Evolutionary conservation across 2,797 vertebrate genomes (phyloP), one percentile per base, ranked within the genome.

Genomic region (Helostoma temminkii): DNA sequence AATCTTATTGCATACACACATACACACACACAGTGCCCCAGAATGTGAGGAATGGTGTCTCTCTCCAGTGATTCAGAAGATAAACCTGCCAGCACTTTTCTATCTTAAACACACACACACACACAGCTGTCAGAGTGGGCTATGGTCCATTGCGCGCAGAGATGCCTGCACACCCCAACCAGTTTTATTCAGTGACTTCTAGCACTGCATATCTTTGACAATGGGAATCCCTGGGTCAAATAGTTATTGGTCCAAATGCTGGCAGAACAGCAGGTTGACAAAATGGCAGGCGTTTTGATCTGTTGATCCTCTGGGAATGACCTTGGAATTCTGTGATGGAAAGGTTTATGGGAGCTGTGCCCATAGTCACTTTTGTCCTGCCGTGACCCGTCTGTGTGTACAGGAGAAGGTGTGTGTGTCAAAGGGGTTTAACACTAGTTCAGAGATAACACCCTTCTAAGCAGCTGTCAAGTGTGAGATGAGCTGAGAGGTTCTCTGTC

Each of bases 391-490:
- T 64, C 30, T 37, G 48, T 60, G 43, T 66, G 22, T 62, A 41
- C 14, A 7, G 67, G 41, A 72, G 79, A 78, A 73, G 70, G 79
- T 78, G 65, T 75, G 71, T 74, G 68, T 76, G 75, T 78, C 74
- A 14, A 50, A 37, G 64, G 78, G 83, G 72, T 71, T 89, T 90
- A 88, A 76, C 88, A 83, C 74, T 56, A 54, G 76, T 70, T 82
- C 48, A 66, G 62, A 87, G 81, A 89, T 87, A 88, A 87, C 49
- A 19, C 57, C 1, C 15, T 70, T 78, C 55, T 86, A 83, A 88
- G 75, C 92, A 92, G 88, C 88, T 93, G 91, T 88, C 83, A 82
- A 86, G 86, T 85, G 88, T 71, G 81, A 89, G 80, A 74, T 81
- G 84, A 92, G 66, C 73, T 66, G 77, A 82, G 68, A 83, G 58